Evolutionary conservation across 2,797 vertebrate species (phyloP), one percentile per base, ranked within the genome.

Genomic region (Fistularia tabacaria): DNA sequence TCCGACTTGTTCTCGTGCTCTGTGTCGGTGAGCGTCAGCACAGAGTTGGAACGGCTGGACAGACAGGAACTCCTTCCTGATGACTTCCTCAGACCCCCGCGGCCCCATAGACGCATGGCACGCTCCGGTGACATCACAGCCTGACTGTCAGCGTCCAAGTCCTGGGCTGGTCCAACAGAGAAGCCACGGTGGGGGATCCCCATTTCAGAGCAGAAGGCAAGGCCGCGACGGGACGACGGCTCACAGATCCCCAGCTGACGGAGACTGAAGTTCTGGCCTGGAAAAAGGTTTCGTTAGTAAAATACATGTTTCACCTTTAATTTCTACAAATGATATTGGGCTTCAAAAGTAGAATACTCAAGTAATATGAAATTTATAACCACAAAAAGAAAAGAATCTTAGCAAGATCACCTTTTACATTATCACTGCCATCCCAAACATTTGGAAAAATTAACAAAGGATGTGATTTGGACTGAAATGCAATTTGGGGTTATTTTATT

Each of bases 1-100:
- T 99, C 97, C 0, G 97, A 99, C 89, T 98, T 98, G 93, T 98
- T 99, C 52, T 99, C 97, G 0, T 96, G 96, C 80, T 99, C 97
- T 0, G 96, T 99, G 85, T 99, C 97, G 6, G 97, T 98, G 42
- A 99, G 93, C 10, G 97, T 99, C 82, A 99, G 93, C 68, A 92
- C 95, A 1, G 97, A 99, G 91, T 99, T 98, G 87, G 97, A 98
- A 73, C 96, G 95, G 82, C 97, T 99, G 53, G 97, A 98, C 73
- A 97, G 91, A 85, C 96, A 98, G 88, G 97, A 98, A 75, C 93
- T 96, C 84, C 93, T 93, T 47, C 81, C 84, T 0, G 87, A 83
- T 0, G 87, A 71, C 64, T 88, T 88, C 0, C 76, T 79, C 62
- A 83, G 54, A 46, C 93, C 94, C 51, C 95, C 96, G 49, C 94